Base-by-base conservation (phyloP, 2,797 vertebrate species). In the Stomatorhinus walkeri region DNA sequence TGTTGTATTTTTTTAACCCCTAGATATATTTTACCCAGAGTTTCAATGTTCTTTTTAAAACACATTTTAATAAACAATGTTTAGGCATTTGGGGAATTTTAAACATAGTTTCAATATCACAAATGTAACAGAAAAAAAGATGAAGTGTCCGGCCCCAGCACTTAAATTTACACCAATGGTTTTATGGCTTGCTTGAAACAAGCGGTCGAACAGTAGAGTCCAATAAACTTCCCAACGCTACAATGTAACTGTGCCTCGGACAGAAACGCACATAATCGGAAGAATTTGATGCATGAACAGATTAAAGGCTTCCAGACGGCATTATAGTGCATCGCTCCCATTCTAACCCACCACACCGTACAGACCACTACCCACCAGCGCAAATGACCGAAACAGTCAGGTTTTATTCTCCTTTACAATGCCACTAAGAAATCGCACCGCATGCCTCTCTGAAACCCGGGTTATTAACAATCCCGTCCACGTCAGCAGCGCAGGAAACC, bases 401-500 rank as follows among this genome's bases (percentile, higher is more conserved):
- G 10, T 32, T 83, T 40, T 24, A 49, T 32, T 16, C 40, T 12
- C n/a, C 7, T 24, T 40, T 43, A 81, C 7, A 88, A 10, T 19
- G 56, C 1, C 43, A 40, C 40, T 14, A 3, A 24, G 5, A 32
- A 51, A 72, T 14, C 28, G 32, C 12, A 36, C 10, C 68, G 28
- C 32, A 16, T 79, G 16, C 32, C 0, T 19, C 48, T 54, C 51
- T 36, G 9, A 84, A 83, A 85, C 56, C 22, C 79, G 6, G 40
- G 46, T 24, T 43, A 36, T 85, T 85, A 19, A 14, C 28, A 72
- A 87, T 87, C 87, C 89, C 79, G 90, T 96, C 96, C 96, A 96
- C 96, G 96, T 96, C 95, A 96, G 94, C 96, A 94, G 49, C 92
- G 32, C 52, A 84, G 89, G 87, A 88, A 87, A 89, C 46, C 48